Evolutionary conservation across 1,140 invertebrate genomes (phyloP), one percentile per base, ranked within the genome.

Genomic region (Physella acuta): DNA sequence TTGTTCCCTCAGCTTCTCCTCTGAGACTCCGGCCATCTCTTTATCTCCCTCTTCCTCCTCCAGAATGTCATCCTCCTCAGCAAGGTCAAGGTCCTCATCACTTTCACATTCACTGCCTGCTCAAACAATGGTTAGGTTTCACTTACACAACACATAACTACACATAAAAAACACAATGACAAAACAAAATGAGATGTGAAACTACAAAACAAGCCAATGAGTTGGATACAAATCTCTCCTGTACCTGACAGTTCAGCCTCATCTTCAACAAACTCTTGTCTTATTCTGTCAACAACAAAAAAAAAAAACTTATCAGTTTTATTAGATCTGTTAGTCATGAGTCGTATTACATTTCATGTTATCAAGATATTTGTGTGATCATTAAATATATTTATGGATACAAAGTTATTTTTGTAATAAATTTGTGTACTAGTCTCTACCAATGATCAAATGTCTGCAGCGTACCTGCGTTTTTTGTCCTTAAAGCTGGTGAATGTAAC

Each of bases 231-330:
- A n/a, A n/a, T n/a, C n/a, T n/a, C n/a, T n/a, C n/a, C 49, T 31
- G 31, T 70, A 78, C 93, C 93, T 11, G 92, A 93, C 17, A 95
- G 80, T 78, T 94, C 93, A 0, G 93, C 93, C 84, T 95, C 93
- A 49, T 90, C 87, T 66, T 95, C 93, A 31, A 94, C 85, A 85
- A 93, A 95, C 34, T 91, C 90, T 58, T 84, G 82, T 61, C 75
- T 68, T 31, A 83, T 78, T 74, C 80, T 82, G 52, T 31, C 16
- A 33, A 65, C 11, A 65, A 44, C 3, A 16, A 61, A 20, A 55
- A 55, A n/a, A n/a, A n/a, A n/a, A n/a, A n/a, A n/a, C n/a, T n/a
- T n/a, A n/a, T n/a, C n/a, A n/a, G n/a, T n/a, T n/a, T n/a, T n/a
- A n/a, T n/a, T n/a, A n/a, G n/a, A n/a, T n/a, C n/a, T n/a, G n/a